These are phyloP conservation scores for Leptodactylus fuscus DNA, from an alignment of 2,113 vertebrate species.

Conservation along the genomic window DNA sequence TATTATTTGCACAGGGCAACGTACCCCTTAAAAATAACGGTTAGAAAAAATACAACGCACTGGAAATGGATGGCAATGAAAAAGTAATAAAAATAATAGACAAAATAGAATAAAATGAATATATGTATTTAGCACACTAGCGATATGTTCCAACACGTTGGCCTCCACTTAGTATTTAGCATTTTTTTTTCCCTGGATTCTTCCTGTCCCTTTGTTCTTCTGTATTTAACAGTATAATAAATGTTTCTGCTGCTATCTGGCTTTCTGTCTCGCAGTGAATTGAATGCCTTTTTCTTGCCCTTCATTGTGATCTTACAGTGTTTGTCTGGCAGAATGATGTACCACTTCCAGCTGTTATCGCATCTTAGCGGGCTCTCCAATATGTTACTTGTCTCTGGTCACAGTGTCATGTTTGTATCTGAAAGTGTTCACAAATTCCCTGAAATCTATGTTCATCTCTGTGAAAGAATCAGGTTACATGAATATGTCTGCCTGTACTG, in stretches of 20 bases:
- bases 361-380: conserved; percentile 49
- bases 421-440: conserved; percentile 38
- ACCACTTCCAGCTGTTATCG: conserved; percentile 58
- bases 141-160: neutral
- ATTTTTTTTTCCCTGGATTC: neutral
- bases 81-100: neutral
- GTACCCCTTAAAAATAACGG: neutral
- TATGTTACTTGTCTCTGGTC: conserved; percentile 48
- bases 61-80: neutral
- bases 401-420: conserved; percentile 50
- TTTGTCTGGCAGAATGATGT: conserved; percentile 57
- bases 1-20: no score
- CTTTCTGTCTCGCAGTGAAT: conserved; percentile 4
- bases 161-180: neutral
- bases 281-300: conserved; percentile 46
- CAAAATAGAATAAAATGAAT: neutral
- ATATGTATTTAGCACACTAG: neutral
- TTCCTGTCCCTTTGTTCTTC: conserved; percentile 7
- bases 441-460: conserved; percentile 33
- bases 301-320: conserved; percentile 52
- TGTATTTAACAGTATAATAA: conserved; percentile 32
- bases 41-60: neutral
- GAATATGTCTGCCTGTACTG: neutral
- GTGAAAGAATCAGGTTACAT: conserved; percentile 20
- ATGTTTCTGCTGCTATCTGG: conserved; percentile 32